phyloP scores from a whole-genome alignment of 2,113 vertebrate species.

The pig (Sus scrofa) region T2T-Sscrofa CM000814.6:116484501-116485000 shows the following conservation, averaged over 20 bases:
- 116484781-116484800: constrained; percentile 10
- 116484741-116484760: constrained; percentile 7
- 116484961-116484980: neutral
- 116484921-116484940: neutral
- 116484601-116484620: constrained; percentile 7
- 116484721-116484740: neutral
- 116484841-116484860: constrained; percentile 13
- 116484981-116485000: constrained; percentile 1
- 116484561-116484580: neutral
- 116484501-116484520: constrained; percentile 46
- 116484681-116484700: constrained; percentile 13
- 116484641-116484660: neutral
- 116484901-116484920: neutral
- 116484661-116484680: constrained; percentile 33
- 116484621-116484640: neutral
- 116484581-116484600: constrained; percentile 27
- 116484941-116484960: neutral
- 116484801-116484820: constrained; percentile 28
- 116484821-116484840: constrained; percentile 29
- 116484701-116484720: constrained; percentile 22
- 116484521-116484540: constrained; percentile 45
- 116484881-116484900: neutral
- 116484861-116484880: neutral
- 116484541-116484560: neutral
- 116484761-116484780: constrained; percentile 34